These are phyloP conservation scores for Lates calcarifer DNA, from an alignment of 2,113 vertebrate species.

Conservation along the genomic window DNA sequence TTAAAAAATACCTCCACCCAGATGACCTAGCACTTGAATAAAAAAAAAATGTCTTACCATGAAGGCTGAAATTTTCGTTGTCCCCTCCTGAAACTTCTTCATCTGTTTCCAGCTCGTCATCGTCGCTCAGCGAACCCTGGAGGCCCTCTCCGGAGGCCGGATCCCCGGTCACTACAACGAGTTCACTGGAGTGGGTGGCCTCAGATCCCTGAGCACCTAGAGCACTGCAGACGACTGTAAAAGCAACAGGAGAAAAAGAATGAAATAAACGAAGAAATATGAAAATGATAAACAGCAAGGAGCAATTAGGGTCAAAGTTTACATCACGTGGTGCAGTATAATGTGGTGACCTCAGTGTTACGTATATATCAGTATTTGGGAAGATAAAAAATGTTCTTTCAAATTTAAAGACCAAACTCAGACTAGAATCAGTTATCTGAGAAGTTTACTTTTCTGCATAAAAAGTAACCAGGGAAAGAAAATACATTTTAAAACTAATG, in stretches of 20 bases:
- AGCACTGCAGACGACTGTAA: constrained; percentile 66
- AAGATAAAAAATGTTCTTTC: not conserved
- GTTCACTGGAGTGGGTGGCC: constrained; percentile 52
- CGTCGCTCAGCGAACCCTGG: constrained; percentile 52
- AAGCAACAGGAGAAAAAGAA: not conserved
- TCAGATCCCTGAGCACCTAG: constrained; percentile 58
- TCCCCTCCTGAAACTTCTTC: constrained; percentile 69
- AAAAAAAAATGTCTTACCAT: constrained; percentile 56
- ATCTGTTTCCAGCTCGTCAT: constrained; percentile 68
- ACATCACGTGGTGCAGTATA: not conserved
- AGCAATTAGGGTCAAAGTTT: not conserved
- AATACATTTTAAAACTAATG: not conserved
- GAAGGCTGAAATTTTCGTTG: constrained; percentile 14
- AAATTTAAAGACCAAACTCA: not conserved
- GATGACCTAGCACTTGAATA: not conserved
- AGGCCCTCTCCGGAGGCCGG: constrained; percentile 78
- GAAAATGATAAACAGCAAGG: not conserved
- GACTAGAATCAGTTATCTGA: not conserved
- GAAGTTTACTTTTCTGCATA: not conserved
- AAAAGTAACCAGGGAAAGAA: not conserved
- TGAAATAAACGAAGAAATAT: not conserved
- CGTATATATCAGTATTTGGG: not conserved
- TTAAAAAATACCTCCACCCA: no score
- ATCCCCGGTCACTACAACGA: constrained; percentile 61
- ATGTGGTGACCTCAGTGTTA: not conserved